These are phyloP conservation scores for Platorchestia sp. DNA, from an alignment of 1,140 invertebrate genomes.

Conservation along the genomic window DNA sequence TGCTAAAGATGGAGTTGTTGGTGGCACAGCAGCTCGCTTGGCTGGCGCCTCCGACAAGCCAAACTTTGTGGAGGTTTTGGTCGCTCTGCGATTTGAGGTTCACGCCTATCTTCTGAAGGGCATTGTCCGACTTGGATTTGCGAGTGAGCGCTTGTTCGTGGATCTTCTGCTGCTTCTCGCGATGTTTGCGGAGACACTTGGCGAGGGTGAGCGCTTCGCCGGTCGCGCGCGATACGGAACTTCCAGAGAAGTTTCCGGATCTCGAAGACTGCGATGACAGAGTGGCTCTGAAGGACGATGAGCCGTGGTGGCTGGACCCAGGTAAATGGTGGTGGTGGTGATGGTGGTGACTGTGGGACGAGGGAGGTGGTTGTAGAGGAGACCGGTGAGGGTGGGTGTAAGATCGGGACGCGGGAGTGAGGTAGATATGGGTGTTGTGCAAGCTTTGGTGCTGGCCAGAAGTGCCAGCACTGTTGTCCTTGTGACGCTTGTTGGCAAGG, in stretches of 20 bases:
- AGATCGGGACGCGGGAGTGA: conserved; percentile 69
- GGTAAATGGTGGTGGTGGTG: conserved; percentile 66
- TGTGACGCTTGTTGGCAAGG: conserved; percentile 59
- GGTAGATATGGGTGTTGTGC: conserved; percentile 69
- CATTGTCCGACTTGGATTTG: conserved; percentile 71
- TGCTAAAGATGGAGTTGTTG: conserved; percentile 65
- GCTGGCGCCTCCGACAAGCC: conserved; percentile 62
- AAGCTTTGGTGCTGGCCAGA: conserved; percentile 21
- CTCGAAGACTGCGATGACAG: conserved; percentile 32
- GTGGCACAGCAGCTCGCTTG: conserved; percentile 59
- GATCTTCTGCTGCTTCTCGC: conserved; percentile 62
- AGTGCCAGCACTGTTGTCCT: conserved; percentile 66
- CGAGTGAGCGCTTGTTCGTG: conserved; percentile 66
- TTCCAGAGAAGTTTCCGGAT: conserved; percentile 63
- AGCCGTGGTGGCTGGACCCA: conserved; percentile 58
- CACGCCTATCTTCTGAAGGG: conserved; percentile 69
- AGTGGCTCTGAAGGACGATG: conserved; percentile 60
- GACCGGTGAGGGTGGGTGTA: conserved; percentile 68
- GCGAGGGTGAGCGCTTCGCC: conserved; percentile 63
- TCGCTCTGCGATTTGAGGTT: conserved; percentile 64
- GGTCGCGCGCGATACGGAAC: conserved; percentile 58
- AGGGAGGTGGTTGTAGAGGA: conserved; percentile 65
- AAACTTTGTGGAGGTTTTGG: conserved; percentile 67
- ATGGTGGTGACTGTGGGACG: conserved; percentile 69
- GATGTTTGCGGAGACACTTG: conserved; percentile 67